Conservation (phyloP, 2,797 vertebrate genomes). For the Gymnoscopelus microlampas region DNA sequence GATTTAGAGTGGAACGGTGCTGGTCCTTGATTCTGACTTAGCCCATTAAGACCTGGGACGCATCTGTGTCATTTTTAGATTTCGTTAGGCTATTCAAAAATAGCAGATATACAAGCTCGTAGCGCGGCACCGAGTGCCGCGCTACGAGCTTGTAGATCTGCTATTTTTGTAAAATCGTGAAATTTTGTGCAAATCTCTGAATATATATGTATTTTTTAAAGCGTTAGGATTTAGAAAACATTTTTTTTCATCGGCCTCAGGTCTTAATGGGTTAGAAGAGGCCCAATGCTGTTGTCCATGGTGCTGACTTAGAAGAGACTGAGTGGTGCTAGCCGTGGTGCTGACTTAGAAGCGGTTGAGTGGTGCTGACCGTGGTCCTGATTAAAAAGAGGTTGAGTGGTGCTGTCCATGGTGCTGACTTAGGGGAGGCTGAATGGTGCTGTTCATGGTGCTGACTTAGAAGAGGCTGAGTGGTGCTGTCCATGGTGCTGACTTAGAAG, state of each 20-base stretch:
- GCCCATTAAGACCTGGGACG: no score
- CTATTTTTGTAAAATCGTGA: no score
- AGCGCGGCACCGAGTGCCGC: no score
- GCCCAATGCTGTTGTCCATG: constrained; percentile 17
- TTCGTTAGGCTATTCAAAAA: no score
- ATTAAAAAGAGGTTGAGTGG: constrained; percentile 28
- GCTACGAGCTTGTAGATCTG: no score
- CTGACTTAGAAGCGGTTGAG: constrained; percentile 46
- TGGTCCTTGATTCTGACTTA: constrained; percentile 62
- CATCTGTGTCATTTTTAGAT: no score
- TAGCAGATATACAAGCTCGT: no score
- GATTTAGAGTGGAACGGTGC: constrained; percentile 55
- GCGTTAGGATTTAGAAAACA: no score
- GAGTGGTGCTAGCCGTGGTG: constrained; percentile 48
- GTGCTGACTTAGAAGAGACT: constrained; percentile 7
- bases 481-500: constrained; percentile 1
- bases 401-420: constrained; percentile 45
- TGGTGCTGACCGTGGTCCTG: constrained; percentile 47
- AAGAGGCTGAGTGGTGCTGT: constrained; percentile 20
- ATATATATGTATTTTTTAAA: no score
- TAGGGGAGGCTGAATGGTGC: constrained; percentile 23
- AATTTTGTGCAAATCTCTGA: no score
- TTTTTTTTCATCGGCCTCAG: no score
- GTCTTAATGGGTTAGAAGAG: no score
- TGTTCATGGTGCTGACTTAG: constrained; percentile 63